phyloP scores from a whole-genome alignment of 1,140 invertebrate species.

The Lepidostoma basale region DNA sequence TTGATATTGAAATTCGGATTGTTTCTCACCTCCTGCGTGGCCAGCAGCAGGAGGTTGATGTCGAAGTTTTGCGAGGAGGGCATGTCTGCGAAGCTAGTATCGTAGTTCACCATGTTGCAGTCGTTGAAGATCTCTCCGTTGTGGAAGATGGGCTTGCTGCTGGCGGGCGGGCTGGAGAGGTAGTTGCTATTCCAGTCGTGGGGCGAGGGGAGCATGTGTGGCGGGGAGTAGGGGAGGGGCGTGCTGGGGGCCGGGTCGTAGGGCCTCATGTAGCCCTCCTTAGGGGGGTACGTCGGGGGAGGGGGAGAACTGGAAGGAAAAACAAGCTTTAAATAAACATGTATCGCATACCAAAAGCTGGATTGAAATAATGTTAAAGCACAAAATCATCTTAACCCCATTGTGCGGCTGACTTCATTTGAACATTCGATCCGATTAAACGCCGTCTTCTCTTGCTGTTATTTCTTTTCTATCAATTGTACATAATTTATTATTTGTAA shows the following conservation, averaged over 20 bases:
- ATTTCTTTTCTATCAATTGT: no score
- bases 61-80: slow-evolving; percentile 45
- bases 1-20: slow-evolving; percentile 26
- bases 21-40: slow-evolving; percentile 56
- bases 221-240: neutral
- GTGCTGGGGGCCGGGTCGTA: neutral
- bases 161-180: neutral
- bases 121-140: slow-evolving; percentile 9
- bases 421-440: no score
- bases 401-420: no score
- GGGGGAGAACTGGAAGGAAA: neutral
- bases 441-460: no score
- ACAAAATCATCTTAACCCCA: no score
- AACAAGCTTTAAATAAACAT: no score
- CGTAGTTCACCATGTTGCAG: slow-evolving; percentile 26
- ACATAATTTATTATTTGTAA: no score
- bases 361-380: no score
- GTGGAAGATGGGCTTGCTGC: slow-evolving; percentile 12
- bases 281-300: neutral
- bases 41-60: slow-evolving; percentile 55
- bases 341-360: no score
- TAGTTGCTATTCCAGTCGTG: slow-evolving; percentile 17
- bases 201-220: no score
- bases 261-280: neutral
- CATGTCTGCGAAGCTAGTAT: neutral